A percentile compares a stretch with the other conserved stretches of the same genome.
phyloP scores from a whole-genome alignment of 2,888 invertebrate species.

The Agonopterix alstromeriana region DNA sequence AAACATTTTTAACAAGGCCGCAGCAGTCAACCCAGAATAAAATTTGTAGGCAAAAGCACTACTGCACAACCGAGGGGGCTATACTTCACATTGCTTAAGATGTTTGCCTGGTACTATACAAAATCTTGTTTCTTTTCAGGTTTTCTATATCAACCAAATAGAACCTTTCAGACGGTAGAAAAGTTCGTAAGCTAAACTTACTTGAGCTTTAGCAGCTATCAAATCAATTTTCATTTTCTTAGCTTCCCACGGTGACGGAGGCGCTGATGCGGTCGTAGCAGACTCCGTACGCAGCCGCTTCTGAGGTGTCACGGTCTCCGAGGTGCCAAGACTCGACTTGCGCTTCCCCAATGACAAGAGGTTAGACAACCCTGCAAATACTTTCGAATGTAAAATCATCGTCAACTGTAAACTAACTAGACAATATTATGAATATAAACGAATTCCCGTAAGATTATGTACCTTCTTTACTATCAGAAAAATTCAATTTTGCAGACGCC shows the following conservation, averaged over 20 bases:
- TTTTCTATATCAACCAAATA: no score
- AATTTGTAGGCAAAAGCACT: no score
- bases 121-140: no score
- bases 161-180: no score
- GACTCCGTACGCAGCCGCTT: constrained; percentile 58
- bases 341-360: constrained; percentile 53
- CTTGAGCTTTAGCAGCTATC: constrained; percentile 77
- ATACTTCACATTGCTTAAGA: no score
- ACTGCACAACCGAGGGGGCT: no score
- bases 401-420: no score
- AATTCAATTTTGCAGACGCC: constrained; percentile 60
- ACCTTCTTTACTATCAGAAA: constrained; percentile 70
- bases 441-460: neutral
- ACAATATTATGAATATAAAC: no score
- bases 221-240: constrained; percentile 80
- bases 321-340: constrained; percentile 45
- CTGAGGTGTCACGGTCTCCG: constrained; percentile 42
- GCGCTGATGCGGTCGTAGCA: constrained; percentile 28
- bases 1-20: no score
- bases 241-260: constrained; percentile 81
- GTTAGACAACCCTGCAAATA: constrained; percentile 40
- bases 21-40: no score
- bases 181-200: constrained; percentile 16
- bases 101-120: no score
- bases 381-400: no score